Percentiles rank a stretch among this genome's conserved stretches.
Evolutionary conservation across 2,797 vertebrate genomes (phyloP).

Genomic region (Mus caroli): DNA sequence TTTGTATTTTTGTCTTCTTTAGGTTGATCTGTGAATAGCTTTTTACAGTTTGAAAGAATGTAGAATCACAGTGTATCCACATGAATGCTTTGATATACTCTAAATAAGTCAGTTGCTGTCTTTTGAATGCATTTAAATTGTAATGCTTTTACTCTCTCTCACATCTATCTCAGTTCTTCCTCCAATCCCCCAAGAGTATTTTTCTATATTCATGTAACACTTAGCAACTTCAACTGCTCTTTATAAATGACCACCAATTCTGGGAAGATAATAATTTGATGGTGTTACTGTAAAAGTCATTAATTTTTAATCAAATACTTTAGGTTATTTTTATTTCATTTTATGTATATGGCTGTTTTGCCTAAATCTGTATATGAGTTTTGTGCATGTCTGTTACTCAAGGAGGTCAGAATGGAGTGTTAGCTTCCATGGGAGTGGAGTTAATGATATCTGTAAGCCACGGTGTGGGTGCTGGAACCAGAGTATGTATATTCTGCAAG

Average conservation of each 20-base stretch:
- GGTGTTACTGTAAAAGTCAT: background rate
- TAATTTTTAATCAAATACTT: background rate
- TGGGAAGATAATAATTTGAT: background rate
- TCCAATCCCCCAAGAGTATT: background rate
- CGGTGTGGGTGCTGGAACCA: background rate
- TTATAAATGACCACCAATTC: background rate
- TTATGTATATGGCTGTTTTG: background rate
- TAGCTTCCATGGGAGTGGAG: background rate
- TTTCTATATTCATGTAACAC: background rate
- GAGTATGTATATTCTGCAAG: background rate
- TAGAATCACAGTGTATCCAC: background rate
- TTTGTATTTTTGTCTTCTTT: background rate
- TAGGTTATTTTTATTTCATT: background rate
- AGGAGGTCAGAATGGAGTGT: background rate
- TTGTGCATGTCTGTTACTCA: background rate
- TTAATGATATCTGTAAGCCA: background rate
- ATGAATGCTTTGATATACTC: background rate
- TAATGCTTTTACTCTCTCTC: background rate
- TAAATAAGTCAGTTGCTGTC: background rate
- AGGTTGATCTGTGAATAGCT: slow-evolving; percentile 1
- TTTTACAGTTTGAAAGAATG: background rate
- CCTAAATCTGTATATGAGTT: background rate
- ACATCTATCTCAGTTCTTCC: background rate
- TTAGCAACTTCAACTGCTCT: background rate
- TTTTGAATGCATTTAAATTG: background rate